These are phyloP conservation scores for Melanerpes formicivorus DNA, from an alignment of 2,113 vertebrate species.

Conservation along the genomic window DNA sequence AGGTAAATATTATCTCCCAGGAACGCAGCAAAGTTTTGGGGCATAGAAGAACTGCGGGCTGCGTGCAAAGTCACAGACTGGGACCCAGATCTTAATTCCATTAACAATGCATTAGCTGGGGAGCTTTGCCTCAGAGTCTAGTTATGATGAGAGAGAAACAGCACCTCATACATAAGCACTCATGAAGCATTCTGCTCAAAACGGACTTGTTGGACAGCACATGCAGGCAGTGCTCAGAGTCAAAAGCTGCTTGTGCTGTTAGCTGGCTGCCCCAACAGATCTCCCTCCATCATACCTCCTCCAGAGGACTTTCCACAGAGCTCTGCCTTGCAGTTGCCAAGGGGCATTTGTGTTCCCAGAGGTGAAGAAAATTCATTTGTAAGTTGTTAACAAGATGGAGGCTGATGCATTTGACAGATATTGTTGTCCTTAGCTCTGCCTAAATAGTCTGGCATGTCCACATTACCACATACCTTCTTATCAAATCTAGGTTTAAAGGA, in stretches of 20 bases:
- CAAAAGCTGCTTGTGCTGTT: background rate
- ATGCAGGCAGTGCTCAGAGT: background rate
- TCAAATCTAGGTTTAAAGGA: background rate
- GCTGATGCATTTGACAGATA: background rate
- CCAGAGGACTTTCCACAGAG: background rate
- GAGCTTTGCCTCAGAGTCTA: rapidly evolving
- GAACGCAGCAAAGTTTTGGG: slow-evolving; percentile 26
- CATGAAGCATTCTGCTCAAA: background rate
- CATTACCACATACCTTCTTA: background rate
- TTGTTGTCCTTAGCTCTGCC: background rate
- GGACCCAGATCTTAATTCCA: slow-evolving; percentile 13
- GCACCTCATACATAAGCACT: slow-evolving; percentile 1
- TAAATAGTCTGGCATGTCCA: background rate
- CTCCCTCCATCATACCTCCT: background rate
- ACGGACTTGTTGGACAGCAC: background rate
- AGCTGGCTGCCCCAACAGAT: background rate
- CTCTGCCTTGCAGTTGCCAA: background rate
- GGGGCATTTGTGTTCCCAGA: background rate
- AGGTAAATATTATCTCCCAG: slow-evolving; percentile 63
- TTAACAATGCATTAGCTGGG: slow-evolving; percentile 13
- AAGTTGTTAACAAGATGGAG: background rate
- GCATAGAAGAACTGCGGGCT: background rate
- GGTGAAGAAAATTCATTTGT: background rate
- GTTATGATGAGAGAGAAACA: background rate
- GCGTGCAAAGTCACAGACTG: background rate